Percentiles rank a stretch among this genome's conserved stretches.
Evolutionary conservation across 1,140 invertebrate genomes (phyloP).

Genomic region (Brachionus sp.): DNA sequence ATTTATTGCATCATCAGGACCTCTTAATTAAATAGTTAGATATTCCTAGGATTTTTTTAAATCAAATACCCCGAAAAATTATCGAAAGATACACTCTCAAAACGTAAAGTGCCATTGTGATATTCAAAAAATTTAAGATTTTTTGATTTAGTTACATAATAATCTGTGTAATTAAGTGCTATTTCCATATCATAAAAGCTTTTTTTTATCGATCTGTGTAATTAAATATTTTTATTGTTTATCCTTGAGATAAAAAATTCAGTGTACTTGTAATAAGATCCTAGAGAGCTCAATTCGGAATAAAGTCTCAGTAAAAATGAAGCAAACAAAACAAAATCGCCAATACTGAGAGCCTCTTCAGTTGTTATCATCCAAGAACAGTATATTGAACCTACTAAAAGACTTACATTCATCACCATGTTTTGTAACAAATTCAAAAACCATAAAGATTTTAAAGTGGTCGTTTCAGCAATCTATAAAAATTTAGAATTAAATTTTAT

Average conservation of each 20-base stretch:
- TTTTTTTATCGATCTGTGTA: not conserved
- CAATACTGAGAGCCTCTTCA: constrained; percentile 71
- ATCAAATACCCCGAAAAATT: not conserved
- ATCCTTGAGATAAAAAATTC: not conserved
- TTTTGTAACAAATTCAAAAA: constrained; percentile 85
- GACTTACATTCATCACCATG: constrained; percentile 77
- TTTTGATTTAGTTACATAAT: not conserved
- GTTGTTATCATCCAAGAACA: constrained; percentile 66
- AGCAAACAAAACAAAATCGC: constrained; percentile 89
- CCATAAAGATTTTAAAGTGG: constrained; percentile 75
- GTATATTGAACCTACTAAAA: constrained; percentile 78
- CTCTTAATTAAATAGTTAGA: not conserved
- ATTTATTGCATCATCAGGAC: not conserved
- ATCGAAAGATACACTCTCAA: not conserved
- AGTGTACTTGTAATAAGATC: constrained; percentile 77
- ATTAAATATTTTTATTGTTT: not conserved
- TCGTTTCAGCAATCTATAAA: constrained; percentile 73
- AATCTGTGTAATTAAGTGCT: not conserved
- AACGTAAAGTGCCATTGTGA: not conserved
- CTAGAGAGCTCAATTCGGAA: constrained; percentile 91
- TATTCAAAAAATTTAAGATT: constrained; percentile 21
- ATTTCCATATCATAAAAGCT: constrained; percentile 34
- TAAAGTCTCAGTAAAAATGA: constrained; percentile 94
- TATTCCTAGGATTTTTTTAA: too few species aligned
- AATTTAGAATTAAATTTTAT: not conserved